phyloP scores from a whole-genome alignment of 2,888 invertebrate species.

The Ceraclea dissimilis region DNA sequence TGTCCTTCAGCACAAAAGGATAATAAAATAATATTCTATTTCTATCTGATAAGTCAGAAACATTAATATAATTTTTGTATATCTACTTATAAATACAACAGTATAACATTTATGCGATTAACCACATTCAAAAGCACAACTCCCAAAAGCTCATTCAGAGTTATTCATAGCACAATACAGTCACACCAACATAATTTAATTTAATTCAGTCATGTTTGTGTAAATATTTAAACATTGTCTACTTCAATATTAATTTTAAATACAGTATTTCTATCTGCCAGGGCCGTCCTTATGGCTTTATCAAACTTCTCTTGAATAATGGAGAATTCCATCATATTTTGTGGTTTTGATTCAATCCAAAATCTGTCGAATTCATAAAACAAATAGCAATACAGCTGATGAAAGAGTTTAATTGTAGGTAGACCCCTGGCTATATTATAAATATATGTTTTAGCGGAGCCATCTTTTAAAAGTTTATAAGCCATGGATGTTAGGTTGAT shows the following conservation, averaged over 20 bases:
- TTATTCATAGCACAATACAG: no score
- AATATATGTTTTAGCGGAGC: slow-evolving; percentile 82
- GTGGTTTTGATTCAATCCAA: slow-evolving; percentile 88
- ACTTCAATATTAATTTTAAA: slow-evolving; percentile 76
- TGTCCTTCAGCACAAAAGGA: no score
- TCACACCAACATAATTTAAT: no score
- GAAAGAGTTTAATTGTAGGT: slow-evolving; percentile 70
- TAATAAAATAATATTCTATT: no score
- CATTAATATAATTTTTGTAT: no score
- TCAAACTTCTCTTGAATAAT: slow-evolving; percentile 81
- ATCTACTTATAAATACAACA: no score
- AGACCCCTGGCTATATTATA: slow-evolving; percentile 69
- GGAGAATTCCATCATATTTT: slow-evolving; percentile 94
- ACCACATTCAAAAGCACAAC: no score
- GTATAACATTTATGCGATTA: no score
- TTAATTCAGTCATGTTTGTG: no score
- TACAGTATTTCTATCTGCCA: slow-evolving; percentile 61
- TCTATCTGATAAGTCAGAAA: no score
- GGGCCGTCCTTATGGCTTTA: slow-evolving; percentile 56
- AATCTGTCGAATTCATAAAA: slow-evolving; percentile 92
- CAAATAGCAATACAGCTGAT: slow-evolving; percentile 88
- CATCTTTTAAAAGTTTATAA: slow-evolving; percentile 69
- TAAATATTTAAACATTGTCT: slow-evolving; percentile 57
- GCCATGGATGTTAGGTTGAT: slow-evolving; percentile 94
- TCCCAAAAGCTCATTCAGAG: no score